Base-by-base conservation (phyloP, 2,888 invertebrate species). In the Hirtodrosophila trivittata region DNA sequence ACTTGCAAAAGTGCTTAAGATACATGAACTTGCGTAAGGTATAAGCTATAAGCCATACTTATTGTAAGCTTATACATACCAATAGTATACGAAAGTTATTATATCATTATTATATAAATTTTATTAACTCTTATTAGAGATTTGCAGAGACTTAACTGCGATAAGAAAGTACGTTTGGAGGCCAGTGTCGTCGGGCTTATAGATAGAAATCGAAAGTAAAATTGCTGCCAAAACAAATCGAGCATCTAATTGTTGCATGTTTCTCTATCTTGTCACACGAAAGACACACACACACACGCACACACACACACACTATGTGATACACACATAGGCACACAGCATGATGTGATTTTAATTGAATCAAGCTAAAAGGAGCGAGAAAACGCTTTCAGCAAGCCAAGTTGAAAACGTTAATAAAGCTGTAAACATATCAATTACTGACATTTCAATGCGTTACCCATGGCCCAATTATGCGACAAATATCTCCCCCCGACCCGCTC, bases 351-450 rank as follows among this genome's bases (percentile, higher is more conserved):
- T 75, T 75, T 77, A 77, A 77, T 77, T 82, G 77, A 75, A 78
- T 82, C 28, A 38, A 66, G 52, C 66, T 21, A 45, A 72, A 76
- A 64, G 51, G 47, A 71, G 70, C 72, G 54, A 66, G 66, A 72
- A 70, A 37, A 3, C 37, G 13, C 3, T 16, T 33, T 46, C 37
- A 35, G 18, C 38, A 0, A 13, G 43, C 45, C 41, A 7, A 37
- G 25, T 42, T 37, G 50, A 49, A 46, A 49, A 33, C 60, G 42
- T 62, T 73, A 78, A 77, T 77, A 69, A 59, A 82, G 77, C 80
- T 82, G 77, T 77, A 82, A 77, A 82, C 83, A 82, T 77, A 77
- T 77, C 77, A 78, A 77, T 77, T 77, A 82, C 77, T 9, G 60
- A 47, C 64, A 67, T 67, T 57, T 62, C 66, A 68, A 58, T 66